A percentile compares a stretch with the other conserved stretches of the same genome.
These are phyloP conservation scores for Smithornis capensis DNA, from an alignment of 2,113 vertebrate genomes.

Conservation along the genomic window DNA sequence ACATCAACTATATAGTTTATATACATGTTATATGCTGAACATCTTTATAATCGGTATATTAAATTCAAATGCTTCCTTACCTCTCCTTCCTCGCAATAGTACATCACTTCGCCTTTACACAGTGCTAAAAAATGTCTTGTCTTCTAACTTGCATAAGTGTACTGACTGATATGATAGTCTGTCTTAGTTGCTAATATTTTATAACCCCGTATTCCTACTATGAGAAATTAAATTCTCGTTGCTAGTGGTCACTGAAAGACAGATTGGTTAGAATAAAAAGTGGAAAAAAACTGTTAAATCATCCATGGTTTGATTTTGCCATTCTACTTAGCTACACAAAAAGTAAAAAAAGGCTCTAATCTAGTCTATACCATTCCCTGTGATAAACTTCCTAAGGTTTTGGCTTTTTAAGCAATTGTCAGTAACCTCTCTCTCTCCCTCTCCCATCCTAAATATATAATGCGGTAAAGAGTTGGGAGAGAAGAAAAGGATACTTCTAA, in stretches of 20 bases:
- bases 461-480: fast-evolving
- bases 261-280: neutral
- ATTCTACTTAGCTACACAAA: neutral
- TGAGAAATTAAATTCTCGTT: neutral
- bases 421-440: neutral
- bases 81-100: neutral
- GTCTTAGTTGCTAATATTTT: neutral
- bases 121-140: neutral
- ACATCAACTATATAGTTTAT: neutral
- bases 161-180: neutral
- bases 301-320: neutral
- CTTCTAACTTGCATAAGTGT: neutral
- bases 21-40: neutral
- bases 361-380: neutral
- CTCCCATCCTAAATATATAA: neutral
- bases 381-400: neutral
- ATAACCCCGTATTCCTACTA: neutral
- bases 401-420: neutral
- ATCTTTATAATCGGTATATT: neutral
- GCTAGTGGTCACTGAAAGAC: neutral
- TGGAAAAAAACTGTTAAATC: neutral
- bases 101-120: neutral
- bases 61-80: neutral
- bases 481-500: neutral
- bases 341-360: too few relatives aligned